Conservation (phyloP, 2,113 vertebrate genomes). For the Archilochus colubris region DNA sequence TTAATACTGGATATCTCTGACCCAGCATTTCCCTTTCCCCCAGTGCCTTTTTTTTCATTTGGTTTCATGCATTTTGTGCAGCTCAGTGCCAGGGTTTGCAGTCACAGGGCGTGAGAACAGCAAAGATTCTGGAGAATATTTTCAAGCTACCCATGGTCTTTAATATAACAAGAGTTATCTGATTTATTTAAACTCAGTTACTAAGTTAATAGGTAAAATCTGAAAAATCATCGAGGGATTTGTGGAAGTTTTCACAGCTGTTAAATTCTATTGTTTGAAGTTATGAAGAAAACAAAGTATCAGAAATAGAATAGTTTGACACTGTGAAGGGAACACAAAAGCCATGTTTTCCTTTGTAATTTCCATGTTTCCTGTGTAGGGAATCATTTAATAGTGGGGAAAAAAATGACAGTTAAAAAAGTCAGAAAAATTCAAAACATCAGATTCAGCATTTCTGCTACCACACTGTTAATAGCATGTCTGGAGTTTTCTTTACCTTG, state of each 20-base stretch:
- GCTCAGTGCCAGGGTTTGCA: background rate
- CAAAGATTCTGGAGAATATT: background rate
- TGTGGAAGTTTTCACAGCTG: background rate
- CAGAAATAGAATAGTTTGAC: background rate
- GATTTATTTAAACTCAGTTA: background rate
- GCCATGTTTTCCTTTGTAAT: background rate
- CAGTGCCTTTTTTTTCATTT: background rate
- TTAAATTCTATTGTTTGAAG: background rate
- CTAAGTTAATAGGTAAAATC: background rate
- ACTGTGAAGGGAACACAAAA: background rate
- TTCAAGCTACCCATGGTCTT: background rate
- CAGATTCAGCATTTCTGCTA: background rate
- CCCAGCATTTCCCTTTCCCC: background rate
- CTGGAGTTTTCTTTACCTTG: background rate
- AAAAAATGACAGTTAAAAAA: background rate
- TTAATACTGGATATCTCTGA: background rate
- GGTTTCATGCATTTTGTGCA: background rate
- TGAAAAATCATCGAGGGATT: background rate
- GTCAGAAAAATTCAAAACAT: background rate
- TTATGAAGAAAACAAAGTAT: background rate
- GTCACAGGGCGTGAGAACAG: background rate
- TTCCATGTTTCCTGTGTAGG: background rate
- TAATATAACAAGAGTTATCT: background rate
- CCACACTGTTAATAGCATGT: background rate
- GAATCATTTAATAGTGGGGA: background rate